Conservation (phyloP, 2,113 vertebrate species). For the Dicaeum eximium region DNA sequence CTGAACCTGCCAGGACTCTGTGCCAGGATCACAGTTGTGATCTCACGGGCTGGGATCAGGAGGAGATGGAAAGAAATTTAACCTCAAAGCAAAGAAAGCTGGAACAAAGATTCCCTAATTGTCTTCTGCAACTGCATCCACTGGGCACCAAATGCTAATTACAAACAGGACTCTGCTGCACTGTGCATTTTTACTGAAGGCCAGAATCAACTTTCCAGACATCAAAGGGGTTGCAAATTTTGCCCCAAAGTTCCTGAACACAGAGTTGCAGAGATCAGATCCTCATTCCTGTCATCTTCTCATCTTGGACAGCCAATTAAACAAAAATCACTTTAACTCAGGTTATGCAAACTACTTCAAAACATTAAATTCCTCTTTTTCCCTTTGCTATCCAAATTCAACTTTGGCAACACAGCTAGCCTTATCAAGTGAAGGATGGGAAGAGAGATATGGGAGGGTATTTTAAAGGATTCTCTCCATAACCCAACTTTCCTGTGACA, state of each 20-base stretch:
- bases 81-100: background rate
- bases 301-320: background rate
- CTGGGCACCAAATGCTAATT: background rate
- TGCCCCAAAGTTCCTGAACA: background rate
- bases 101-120: background rate
- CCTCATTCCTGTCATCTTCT: background rate
- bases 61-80: background rate
- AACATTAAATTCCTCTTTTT: background rate
- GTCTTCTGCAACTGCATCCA: background rate
- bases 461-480: background rate
- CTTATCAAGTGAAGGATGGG: background rate
- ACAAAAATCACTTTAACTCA: background rate
- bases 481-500: background rate
- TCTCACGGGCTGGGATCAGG: background rate
- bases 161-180: background rate
- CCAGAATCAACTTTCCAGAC: background rate
- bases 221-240: background rate
- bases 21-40: background rate
- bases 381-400: background rate
- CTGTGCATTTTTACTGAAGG: background rate
- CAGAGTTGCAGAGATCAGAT: background rate
- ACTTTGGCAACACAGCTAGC: background rate
- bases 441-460: fast-evolving
- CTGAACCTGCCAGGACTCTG: background rate
- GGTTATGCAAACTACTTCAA: background rate